Base-by-base conservation (phyloP, 1,140 invertebrate species). In the Sitodiplosis mosellana region DNA sequence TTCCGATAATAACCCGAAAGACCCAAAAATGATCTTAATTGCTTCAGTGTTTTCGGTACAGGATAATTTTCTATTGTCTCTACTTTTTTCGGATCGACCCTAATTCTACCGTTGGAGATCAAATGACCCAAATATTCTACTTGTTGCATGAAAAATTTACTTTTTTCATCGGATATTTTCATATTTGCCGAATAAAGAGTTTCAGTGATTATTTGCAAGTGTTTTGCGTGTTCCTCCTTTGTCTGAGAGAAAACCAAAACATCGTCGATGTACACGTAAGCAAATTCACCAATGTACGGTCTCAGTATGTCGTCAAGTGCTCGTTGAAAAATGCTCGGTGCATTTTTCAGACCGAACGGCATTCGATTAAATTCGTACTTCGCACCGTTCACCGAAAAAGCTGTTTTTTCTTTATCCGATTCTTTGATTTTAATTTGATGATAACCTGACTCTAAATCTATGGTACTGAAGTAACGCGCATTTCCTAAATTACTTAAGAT, bases 401-500 rank as follows among this genome's bases (percentile, higher is more conserved):
- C 66, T 1, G 71, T 71, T 53, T 73, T 74, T 7, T 60, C 52
- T 17, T 45, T 54, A 50, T 64, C 60, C 6, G 41, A 36, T 17
- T 21, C 11, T 0, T 53, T 43, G 22, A 54, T 45, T 21, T 14
- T 21, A 3, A 75, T 60, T 53, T 76, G 72, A 54, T 65, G 68
- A 58, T 69, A 76, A 5, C 72, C 73, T 34, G 52, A 60, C 0
- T 54, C 53, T n/a, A 71, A 48, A 55, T 76, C 71, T 15, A 75
- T 46, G 0, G 61, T 61, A 1, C 58, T 57, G 49, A 75, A 73
- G 49, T 61, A 68, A 45, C 56, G 54, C 8, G 56, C 52, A 8
- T 58, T 56, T 6, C 59, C 58, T 47, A 75, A 47, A 33, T 56
- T 51, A 51, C 68, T 57, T 17, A 73, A 51, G 11, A 61, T 57